Evolutionary conservation across 2,797 vertebrate species (phyloP), one percentile per base, ranked within the genome.

Genomic region (Kryptopterus vitreolus): DNA sequence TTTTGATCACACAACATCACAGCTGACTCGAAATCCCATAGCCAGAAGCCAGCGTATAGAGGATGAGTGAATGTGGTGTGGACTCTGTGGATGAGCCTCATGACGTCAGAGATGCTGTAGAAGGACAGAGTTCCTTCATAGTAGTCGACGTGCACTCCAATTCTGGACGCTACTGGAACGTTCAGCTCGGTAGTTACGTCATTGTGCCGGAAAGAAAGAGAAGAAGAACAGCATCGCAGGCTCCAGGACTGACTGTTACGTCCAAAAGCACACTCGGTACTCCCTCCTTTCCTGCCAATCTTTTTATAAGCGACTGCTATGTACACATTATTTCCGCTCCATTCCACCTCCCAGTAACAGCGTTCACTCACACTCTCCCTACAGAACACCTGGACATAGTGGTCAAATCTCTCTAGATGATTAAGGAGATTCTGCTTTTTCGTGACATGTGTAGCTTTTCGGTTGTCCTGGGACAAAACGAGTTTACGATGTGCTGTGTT

Each of bases 241-340:
- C 12, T 24, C 65, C 65, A 68, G n/a, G 65, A 68, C 10, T 46
- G 35, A 24, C 38, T 46, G 38, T 68, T 68, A n/a, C 22, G 12
- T 24, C 65, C 65, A 68, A 68, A 46, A n/a, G 0, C 5, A 68
- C 22, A 46, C 3, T 31, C 29, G 1, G 8, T 24, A 15, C 35
- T 8, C 63, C 12, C 35, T 68, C 62, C 62, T 65, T 65, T 65
- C 31, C 62, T 65, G 33, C 33, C 12, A 8, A 58, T 58, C n/a
- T 58, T 50, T 73, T 77, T 77, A 58, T 38, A 65, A 4, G 80
- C 43, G 8, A 81, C 74, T 26, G 80, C 33, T n/a, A 81, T 55
- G 35, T 16, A 7, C 29, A 63, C 57, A 15, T 20, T 18, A 8
- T 26, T 46, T 8, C 48, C 35, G 10, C 24, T 70, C 16, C 53